Base-by-base conservation (phyloP, 2,888 invertebrate species). In the Allolobophora icterica region DNA sequence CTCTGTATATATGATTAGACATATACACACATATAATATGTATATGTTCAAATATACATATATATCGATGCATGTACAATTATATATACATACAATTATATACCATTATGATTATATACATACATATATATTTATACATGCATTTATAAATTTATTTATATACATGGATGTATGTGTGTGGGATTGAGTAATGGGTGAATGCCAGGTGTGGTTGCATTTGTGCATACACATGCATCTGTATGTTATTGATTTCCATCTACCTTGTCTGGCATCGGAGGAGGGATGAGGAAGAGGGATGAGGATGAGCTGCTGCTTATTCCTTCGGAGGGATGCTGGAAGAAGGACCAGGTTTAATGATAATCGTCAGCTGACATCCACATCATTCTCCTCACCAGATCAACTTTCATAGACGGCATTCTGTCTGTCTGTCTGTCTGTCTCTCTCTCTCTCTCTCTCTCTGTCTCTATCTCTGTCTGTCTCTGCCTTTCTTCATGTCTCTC, bases 191-290 rank as follows among this genome's bases (percentile, higher is more conserved):
- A n/a, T 71, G 8, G 71, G 8, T 71, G 71, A 71, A 71, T 71
- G 71, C 71, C 71, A 71, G 71, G 71, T 71, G 71, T 71, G 71
- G 71, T 71, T n/a, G 71, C 71, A 52, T 52, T 52, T 24, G 52
- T 52, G 52, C 52, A 24, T 52, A 52, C 24, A 24, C 6, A 24
- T 52, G 52, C 52, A 71, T 71, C 71, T 71, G 71, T 71, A 71
- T 71, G 71, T n/a, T 71, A 71, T 71, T 71, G 71, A 71, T 71
- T 71, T 71, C 71, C 71, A 71, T 71, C 71, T 71, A 71, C 71
- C 71, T 71, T 71, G 71, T 71, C n/a, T 71, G 71, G 71, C 71
- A 71, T 71, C 11, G 13, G 30, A n/a, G n/a, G 71, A n/a, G 71
- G 71, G 52, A 6, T 24, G 58, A n/a, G 8, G n/a, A 13, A n/a